Evolutionary conservation across 2,888 invertebrate genomes (phyloP).

Genomic region (Hyles lineata): DNA sequence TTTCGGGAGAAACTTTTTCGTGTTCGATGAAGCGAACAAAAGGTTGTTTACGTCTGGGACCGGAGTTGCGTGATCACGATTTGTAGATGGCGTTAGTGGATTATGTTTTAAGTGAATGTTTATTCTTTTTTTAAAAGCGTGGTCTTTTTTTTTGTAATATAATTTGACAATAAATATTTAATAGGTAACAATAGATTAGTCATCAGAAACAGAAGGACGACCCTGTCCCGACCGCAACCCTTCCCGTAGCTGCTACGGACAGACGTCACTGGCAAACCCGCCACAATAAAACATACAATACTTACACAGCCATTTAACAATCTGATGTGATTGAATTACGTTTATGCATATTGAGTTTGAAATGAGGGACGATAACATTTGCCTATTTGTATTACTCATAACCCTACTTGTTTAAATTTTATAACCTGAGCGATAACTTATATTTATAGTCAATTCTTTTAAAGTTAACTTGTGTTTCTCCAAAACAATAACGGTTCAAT

Average conservation of each 20-base stretch:
- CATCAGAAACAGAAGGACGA: not conserved
- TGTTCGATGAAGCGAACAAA: not conserved
- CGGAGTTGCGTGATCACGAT: not conserved
- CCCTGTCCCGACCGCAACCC: not conserved
- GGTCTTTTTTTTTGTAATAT: not conserved
- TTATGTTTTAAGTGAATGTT: not conserved
- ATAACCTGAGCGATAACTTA: too few species aligned
- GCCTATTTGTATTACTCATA: too few species aligned
- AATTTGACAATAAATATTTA: not conserved
- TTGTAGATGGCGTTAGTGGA: not conserved
- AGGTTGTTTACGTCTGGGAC: conserved; percentile 16
- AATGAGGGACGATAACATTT: too few species aligned
- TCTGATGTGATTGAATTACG: not conserved
- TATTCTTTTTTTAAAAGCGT: not conserved
- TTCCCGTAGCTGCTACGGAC: not conserved
- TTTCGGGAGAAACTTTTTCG: conserved; percentile 7
- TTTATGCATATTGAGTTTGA: not conserved
- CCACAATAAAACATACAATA: not conserved
- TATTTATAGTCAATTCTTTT: too few species aligned
- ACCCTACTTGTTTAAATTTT: too few species aligned
- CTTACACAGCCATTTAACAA: not conserved
- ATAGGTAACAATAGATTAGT: not conserved
- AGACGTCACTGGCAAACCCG: not conserved
- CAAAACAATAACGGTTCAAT: too few species aligned
- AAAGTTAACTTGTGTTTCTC: too few species aligned